Conservation (phyloP, 1,140 invertebrate species). For the Aphelinus atriplicis region DNA sequence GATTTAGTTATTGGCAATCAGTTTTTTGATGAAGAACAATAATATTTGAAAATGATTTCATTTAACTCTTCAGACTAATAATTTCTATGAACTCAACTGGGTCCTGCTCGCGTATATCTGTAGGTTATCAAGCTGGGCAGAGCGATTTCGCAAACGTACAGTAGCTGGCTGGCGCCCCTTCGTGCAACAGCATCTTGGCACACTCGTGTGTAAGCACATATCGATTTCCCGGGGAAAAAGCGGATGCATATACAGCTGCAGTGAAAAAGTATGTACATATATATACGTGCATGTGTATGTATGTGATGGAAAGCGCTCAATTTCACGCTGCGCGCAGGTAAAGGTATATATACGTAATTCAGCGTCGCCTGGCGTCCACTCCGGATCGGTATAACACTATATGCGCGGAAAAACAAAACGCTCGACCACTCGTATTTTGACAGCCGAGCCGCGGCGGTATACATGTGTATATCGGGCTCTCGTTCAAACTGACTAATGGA, state of each 20-base stretch:
- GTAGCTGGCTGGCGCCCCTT: no score
- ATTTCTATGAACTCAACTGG: no score
- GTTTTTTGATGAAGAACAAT: no score
- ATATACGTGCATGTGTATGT: neutral
- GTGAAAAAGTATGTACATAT: no score
- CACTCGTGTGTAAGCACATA: neutral
- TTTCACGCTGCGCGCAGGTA: neutral
- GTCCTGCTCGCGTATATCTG: no score
- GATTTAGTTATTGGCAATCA: no score
- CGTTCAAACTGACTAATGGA: constrained; percentile 21
- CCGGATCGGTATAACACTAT: no score
- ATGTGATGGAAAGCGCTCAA: neutral
- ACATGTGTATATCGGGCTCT: neutral
- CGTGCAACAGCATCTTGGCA: no score
- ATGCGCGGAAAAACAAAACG: neutral
- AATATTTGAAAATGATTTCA: no score
- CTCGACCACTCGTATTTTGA: neutral
- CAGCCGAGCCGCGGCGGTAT: neutral
- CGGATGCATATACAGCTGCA: neutral
- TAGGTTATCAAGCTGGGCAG: no score
- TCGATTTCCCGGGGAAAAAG: constrained; percentile 14
- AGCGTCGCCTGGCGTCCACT: neutral
- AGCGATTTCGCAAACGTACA: no score
- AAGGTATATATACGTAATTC: neutral
- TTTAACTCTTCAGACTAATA: no score